phyloP scores from a whole-genome alignment of 2,113 vertebrate species.

The Thymallus thymallus region DNA sequence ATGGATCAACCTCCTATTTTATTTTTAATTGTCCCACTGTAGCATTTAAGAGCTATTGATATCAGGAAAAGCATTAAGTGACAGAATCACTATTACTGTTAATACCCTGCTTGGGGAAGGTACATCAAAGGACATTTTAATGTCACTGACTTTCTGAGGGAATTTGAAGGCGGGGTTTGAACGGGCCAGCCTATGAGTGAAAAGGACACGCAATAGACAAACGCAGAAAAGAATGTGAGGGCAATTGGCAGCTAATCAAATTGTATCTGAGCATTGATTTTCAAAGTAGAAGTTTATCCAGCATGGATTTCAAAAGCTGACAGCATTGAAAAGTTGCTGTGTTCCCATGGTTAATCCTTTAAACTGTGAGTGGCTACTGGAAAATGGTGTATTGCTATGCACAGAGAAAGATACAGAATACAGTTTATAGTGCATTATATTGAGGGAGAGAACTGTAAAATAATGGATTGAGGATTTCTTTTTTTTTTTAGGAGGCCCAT shows the following conservation, averaged over 20 bases:
- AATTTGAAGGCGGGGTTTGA: constrained; percentile 92
- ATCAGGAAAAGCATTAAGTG: constrained; percentile 95
- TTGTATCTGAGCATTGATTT: constrained; percentile 90
- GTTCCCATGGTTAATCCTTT: constrained; percentile 66
- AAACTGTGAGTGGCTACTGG: constrained; percentile 10
- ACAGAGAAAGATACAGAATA: constrained; percentile 15
- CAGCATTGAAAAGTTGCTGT: constrained; percentile 83
- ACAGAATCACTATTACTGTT: constrained; percentile 97
- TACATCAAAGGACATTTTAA: constrained; percentile 99
- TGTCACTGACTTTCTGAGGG: constrained; percentile 97
- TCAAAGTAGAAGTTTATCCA: constrained; percentile 79
- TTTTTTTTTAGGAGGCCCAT: background rate
- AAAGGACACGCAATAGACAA: constrained; percentile 96
- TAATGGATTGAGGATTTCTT: background rate
- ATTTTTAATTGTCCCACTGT: constrained; percentile 99
- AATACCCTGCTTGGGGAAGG: constrained; percentile 96
- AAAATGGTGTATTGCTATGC: constrained; percentile 37
- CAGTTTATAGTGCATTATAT: too few relatives aligned
- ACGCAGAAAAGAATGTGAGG: constrained; percentile 91
- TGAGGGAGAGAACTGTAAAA: too few relatives aligned
- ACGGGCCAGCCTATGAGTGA: constrained; percentile 90
- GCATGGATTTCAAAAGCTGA: constrained; percentile 82
- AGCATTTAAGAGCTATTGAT: constrained; percentile 99
- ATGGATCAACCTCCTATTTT: constrained; percentile 78
- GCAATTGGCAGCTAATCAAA: constrained; percentile 97